These are phyloP conservation scores for Etheostoma nigrum DNA, from an alignment of 2,797 vertebrate genomes.

Conservation along the genomic window DNA sequence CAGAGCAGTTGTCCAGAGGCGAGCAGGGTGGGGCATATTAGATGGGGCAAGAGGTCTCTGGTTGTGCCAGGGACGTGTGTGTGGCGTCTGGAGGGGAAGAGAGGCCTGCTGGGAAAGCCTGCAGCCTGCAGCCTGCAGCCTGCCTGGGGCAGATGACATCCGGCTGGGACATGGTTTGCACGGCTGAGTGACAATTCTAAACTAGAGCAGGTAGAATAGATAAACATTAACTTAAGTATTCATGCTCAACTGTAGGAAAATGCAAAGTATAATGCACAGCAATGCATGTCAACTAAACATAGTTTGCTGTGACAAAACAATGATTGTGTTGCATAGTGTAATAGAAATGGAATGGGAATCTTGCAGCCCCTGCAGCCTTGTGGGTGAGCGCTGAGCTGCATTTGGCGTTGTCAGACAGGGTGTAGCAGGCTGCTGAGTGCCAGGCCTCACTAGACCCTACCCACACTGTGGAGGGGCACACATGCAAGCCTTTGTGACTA, in stretches of 20 bases:
- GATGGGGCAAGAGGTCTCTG: slow-evolving; percentile 63
- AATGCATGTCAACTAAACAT: background rate
- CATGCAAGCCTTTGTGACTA: slow-evolving; percentile 40
- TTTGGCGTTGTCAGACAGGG: slow-evolving; percentile 66
- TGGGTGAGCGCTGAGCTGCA: slow-evolving; percentile 26
- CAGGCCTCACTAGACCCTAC: slow-evolving; percentile 48
- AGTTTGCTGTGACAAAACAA: slow-evolving; percentile 8
- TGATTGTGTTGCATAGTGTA: background rate
- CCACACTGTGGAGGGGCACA: slow-evolving; percentile 40
- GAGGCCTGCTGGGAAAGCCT: slow-evolving; percentile 66
- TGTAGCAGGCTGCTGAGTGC: slow-evolving; percentile 62
- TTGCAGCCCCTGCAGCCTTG: slow-evolving; percentile 18
- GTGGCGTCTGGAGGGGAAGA: slow-evolving; percentile 68
- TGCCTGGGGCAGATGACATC: slow-evolving; percentile 74
- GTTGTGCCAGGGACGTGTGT: slow-evolving; percentile 60
- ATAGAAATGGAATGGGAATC: slow-evolving; percentile 4
- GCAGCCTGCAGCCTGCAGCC: slow-evolving; percentile 65
- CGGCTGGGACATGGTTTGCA: slow-evolving; percentile 54
- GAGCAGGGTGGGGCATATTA: slow-evolving; percentile 63
- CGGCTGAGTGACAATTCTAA: slow-evolving; percentile 33
- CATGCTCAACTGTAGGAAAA: slow-evolving; percentile 9
- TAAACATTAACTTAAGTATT: slow-evolving; percentile 38
- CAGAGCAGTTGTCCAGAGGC: slow-evolving; percentile 84
- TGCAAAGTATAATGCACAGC: background rate
- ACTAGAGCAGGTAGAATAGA: slow-evolving; percentile 36